Evolutionary conservation across 2,797 vertebrate species (phyloP).

Genomic region (Lemur catta): DNA sequence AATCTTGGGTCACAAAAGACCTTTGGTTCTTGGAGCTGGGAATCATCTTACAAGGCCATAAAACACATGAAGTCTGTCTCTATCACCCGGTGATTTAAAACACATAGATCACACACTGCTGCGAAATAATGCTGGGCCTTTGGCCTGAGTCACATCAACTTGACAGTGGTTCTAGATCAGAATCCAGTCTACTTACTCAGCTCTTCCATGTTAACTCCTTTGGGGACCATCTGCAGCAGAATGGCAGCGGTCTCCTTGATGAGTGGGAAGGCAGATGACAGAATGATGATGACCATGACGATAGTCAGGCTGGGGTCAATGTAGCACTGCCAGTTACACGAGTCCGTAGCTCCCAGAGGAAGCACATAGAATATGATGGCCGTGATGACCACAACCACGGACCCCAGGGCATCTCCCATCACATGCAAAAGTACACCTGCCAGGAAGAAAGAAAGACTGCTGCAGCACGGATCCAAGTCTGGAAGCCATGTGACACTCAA

Average conservation of each 20-base stretch:
- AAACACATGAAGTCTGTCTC: slow-evolving; percentile 41
- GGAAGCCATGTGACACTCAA: accelerated
- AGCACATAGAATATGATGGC: slow-evolving; percentile 87
- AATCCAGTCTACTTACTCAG: slow-evolving; percentile 84
- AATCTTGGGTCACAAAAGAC: background rate
- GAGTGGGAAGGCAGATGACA: slow-evolving; percentile 88
- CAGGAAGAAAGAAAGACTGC: background rate
- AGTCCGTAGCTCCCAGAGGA: slow-evolving; percentile 75
- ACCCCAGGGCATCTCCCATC: slow-evolving; percentile 91
- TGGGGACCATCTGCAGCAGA: slow-evolving; percentile 90
- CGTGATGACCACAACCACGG: slow-evolving; percentile 89
- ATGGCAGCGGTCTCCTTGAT: slow-evolving; percentile 89
- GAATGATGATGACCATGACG: slow-evolving; percentile 89
- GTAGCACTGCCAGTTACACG: slow-evolving; percentile 92
- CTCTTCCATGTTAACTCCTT: slow-evolving; percentile 81
- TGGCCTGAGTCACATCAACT: no score
- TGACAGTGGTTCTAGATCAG: background rate
- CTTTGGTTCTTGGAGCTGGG: slow-evolving; percentile 76
- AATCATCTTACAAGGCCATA: slow-evolving; percentile 69
- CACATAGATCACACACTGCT: slow-evolving; percentile 51
- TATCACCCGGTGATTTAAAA: slow-evolving; percentile 56
- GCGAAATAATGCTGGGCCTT: background rate
- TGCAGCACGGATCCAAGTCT: background rate
- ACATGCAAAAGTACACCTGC: slow-evolving; percentile 91
- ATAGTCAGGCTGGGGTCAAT: slow-evolving; percentile 90